These are phyloP conservation scores for Sialia sialis DNA, from an alignment of 2,113 vertebrate species.

Conservation along the genomic window DNA sequence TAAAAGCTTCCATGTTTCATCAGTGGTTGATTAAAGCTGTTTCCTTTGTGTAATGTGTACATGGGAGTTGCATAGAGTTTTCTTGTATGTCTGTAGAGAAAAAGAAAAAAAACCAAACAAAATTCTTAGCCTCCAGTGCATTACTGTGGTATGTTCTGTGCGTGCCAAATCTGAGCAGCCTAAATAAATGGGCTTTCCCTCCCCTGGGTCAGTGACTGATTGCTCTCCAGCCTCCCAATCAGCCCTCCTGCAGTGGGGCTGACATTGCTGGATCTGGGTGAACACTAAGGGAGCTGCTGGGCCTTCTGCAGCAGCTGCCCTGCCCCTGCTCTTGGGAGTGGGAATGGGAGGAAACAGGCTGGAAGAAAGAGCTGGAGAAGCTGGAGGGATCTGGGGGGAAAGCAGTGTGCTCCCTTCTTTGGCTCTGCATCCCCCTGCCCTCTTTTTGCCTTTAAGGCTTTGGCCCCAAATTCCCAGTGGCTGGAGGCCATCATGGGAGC, in stretches of 20 bases:
- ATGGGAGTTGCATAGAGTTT: constrained; percentile 70
- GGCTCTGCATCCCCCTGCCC: not conserved
- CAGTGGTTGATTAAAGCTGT: constrained; percentile 65
- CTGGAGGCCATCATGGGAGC: not conserved
- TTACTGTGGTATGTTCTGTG: constrained; percentile 55
- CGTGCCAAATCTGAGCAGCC: constrained; percentile 21
- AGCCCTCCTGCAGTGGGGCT: not conserved
- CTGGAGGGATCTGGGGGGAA: not conserved
- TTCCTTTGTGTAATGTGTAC: constrained; percentile 66
- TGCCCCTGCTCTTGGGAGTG: fast-evolving
- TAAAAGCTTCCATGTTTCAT: constrained; percentile 59
- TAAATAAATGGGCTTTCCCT: constrained; percentile 54
- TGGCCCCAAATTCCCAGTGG: fast-evolving
- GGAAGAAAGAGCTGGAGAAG: not conserved
- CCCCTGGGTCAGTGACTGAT: constrained; percentile 37
- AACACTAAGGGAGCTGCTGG: not conserved
- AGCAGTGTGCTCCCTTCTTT: not conserved
- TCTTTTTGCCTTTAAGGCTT: not conserved
- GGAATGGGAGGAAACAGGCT: not conserved
- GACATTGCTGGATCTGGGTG: not conserved
- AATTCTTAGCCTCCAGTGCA: constrained; percentile 38
- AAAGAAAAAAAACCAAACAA: not conserved
- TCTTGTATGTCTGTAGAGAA: constrained; percentile 64
- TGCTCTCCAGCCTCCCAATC: not conserved
- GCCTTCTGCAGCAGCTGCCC: not conserved